These are phyloP conservation scores for Aspidoscelis tigris DNA, from an alignment of 2,113 vertebrate genomes.

Conservation along the genomic window DNA sequence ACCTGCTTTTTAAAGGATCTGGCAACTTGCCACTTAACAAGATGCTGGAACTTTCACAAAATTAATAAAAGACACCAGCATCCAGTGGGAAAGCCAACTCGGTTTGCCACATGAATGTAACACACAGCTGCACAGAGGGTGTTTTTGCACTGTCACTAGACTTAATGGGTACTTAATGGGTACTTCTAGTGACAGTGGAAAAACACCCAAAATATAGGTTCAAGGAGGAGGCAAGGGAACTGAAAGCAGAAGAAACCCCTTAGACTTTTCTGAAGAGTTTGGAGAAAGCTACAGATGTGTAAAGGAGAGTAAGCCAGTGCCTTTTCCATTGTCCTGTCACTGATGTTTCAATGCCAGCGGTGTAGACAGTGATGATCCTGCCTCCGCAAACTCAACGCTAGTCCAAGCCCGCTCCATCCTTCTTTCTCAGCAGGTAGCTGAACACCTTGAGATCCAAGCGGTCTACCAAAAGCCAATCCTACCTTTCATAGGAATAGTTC, in stretches of 20 bases:
- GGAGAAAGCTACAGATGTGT: neutral
- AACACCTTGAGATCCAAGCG: neutral
- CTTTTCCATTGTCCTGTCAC: fast-evolving
- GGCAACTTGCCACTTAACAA: conserved; percentile 5
- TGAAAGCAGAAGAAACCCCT: neutral
- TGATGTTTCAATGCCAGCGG: neutral
- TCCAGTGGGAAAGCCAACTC: conserved; percentile 9
- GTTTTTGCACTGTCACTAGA: too few relatives aligned
- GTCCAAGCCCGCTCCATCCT: neutral
- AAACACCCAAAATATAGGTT: neutral
- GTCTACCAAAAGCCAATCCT: neutral
- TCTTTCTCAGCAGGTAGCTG: neutral
- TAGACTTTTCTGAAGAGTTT: neutral
- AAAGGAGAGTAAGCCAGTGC: neutral
- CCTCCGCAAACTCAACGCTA: neutral
- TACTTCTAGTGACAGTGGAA: too few relatives aligned
- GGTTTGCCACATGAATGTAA: neutral
- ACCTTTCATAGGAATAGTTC: neutral
- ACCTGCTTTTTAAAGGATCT: neutral
- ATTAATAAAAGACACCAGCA: neutral
- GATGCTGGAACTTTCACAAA: conserved; percentile 10
- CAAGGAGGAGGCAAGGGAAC: neutral
- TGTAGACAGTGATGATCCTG: neutral
- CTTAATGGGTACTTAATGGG: too few relatives aligned
- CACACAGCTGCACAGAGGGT: neutral